These are phyloP conservation scores for Actinemys pallida DNA, from an alignment of 2,113 vertebrate species.

Conservation along the genomic window DNA sequence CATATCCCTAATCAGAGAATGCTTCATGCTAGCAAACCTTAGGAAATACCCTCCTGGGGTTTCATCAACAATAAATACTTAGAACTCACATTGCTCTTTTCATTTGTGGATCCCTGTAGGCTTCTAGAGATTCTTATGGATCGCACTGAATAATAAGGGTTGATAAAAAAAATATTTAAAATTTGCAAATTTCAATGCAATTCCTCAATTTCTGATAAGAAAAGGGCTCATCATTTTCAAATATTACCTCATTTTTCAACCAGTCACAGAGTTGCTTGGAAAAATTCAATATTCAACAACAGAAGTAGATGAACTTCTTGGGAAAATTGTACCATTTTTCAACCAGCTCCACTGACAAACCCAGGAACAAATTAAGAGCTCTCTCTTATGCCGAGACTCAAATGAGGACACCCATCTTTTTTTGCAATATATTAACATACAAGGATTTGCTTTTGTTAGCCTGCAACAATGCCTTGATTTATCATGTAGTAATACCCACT, in stretches of 20 bases:
- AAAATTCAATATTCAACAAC: neutral
- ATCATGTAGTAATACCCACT: fast-evolving
- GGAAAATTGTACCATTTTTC: neutral
- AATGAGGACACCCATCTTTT: neutral
- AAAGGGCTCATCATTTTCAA: neutral
- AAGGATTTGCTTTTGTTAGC: neutral
- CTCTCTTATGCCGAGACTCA: neutral
- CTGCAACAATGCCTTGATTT: neutral
- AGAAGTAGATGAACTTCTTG: neutral
- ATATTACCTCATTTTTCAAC: neutral
- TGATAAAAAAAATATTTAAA: neutral
- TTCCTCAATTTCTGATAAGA: neutral
- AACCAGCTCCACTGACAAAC: neutral
- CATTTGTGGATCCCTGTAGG: neutral
- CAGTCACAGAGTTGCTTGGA: neutral
- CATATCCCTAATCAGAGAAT: neutral
- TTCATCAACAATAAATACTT: neutral
- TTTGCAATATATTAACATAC: neutral
- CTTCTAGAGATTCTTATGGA: neutral
- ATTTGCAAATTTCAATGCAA: neutral
- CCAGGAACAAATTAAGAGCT: conserved; percentile 12
- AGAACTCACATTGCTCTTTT: neutral
- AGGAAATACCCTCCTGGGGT: too few species aligned
- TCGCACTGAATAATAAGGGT: neutral
- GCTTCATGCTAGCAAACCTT: neutral